phyloP scores from a whole-genome alignment of 2,888 invertebrate species.

The Agriopis marginaria region DNA sequence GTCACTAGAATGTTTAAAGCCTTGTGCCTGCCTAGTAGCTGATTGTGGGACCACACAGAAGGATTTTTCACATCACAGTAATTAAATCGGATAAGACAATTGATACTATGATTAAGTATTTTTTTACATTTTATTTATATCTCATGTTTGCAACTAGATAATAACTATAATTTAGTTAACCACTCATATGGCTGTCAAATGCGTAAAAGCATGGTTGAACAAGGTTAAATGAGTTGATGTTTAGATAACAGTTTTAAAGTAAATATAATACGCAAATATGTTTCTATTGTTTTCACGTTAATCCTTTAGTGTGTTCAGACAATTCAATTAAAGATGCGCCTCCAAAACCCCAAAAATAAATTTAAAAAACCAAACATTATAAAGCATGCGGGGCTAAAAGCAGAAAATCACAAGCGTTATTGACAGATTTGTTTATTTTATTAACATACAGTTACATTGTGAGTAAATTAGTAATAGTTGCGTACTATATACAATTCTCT shows the following conservation, averaged over 20 bases:
- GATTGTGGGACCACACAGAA: constrained; percentile 43
- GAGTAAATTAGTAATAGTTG: constrained; percentile 42
- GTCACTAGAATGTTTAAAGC: constrained; percentile 31
- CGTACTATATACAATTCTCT: constrained; percentile 29
- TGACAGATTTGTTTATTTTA: constrained; percentile 80
- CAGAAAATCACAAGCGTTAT: constrained; percentile 83
- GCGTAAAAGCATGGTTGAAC: background rate
- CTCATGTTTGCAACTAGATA: no score
- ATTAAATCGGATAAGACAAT: no score
- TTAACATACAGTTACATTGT: constrained; percentile 68
- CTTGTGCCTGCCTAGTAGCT: constrained; percentile 52
- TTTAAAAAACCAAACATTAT: constrained; percentile 60
- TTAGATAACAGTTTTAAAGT: no score
- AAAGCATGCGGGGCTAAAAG: constrained; percentile 84
- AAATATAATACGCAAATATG: background rate
- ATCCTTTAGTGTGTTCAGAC: constrained; percentile 40
- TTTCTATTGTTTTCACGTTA: background rate
- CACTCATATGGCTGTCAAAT: no score
- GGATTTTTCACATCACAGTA: constrained; percentile 4
- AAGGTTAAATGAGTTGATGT: background rate
- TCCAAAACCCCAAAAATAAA: constrained; percentile 56
- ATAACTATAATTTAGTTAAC: no score
- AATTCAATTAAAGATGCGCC: constrained; percentile 67
- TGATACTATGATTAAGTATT: no score
- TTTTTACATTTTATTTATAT: no score